These are phyloP conservation scores for Mimumesa dahlbomi DNA, from an alignment of 2,888 invertebrate species.

Conservation along the genomic window DNA sequence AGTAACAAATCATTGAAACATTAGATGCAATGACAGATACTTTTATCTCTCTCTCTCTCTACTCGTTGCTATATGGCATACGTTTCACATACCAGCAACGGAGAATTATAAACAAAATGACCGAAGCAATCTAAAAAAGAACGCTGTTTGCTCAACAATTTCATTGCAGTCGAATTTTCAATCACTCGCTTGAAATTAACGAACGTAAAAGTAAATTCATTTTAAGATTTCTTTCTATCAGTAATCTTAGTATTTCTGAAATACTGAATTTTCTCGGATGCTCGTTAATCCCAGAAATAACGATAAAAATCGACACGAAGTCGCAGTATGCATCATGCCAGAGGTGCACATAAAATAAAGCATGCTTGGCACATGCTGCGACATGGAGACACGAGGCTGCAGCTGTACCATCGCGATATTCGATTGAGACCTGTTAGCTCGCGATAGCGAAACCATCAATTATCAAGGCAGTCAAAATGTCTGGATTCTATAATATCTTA, in stretches of 20 bases:
- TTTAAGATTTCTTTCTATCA: no score
- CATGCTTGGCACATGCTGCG: constrained; percentile 60
- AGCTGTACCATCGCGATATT: no score
- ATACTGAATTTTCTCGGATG: constrained; percentile 4
- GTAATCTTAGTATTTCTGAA: neutral
- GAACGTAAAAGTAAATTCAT: no score
- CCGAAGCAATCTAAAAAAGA: no score
- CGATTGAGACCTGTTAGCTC: no score
- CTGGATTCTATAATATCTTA: no score
- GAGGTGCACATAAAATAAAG: constrained; percentile 45
- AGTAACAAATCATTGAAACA: constrained; percentile 15
- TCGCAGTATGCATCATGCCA: constrained; percentile 39
- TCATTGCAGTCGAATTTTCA: neutral
- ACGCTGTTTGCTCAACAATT: no score
- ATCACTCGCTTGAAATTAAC: neutral
- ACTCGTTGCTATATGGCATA: no score
- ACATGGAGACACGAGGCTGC: constrained; percentile 38
- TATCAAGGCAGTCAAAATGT: no score
- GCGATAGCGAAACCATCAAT: no score
- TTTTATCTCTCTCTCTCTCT: neutral
- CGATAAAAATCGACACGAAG: constrained; percentile 29
- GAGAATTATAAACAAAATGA: no score
- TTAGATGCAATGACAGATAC: constrained; percentile 2
- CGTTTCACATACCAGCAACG: no score
- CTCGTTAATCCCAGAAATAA: constrained; percentile 17